Evolutionary conservation across 2,888 invertebrate species (phyloP), one percentile per base, ranked within the genome.

Genomic region (Ophion costatus): DNA sequence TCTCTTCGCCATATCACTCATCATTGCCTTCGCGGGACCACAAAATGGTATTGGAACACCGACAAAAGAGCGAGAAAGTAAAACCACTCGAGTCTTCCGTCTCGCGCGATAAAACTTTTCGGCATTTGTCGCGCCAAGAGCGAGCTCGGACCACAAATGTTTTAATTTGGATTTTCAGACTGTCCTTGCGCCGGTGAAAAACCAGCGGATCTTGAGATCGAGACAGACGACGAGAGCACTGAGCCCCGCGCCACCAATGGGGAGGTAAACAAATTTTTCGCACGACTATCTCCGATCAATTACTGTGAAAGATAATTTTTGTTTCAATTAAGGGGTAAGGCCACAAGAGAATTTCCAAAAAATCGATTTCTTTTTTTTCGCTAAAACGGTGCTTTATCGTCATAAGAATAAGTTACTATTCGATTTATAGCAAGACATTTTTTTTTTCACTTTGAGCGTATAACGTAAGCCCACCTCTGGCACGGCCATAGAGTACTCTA

Each of bases 11-110:
- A 96, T 97, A 80, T 97, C 98, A 63, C 95, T 98, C 87, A 96
- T 98, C 87, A 97, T 98, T 86, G 98, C 98, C 80, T 98, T 98
- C 93, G 98, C 98, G 77, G 97, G 98, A 88, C 98, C 98, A 80
- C 97, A 97, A 94, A 96, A 97, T 92, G 97, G 97, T 97, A 94
- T 73, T 7, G 24, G 33, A 75, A 38, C 80, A 56, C 11, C 29
- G n/a, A 14, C n/a, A 33, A 57, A 20, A 57, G 38, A 71, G 20
- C 38, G 38, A 38, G 56, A 1, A 57, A 57, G 42, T n/a, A 57
- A n/a, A 24, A 29, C 11, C 17, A 73, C 71, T 61, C 56, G 10
- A 51, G 51, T 20, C 14, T 45, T 61, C 22, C 51, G 0, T n/a
- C 38, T n/a, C 45, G 22, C 38, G 38, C 38, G 22, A 57, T 45